Evolutionary conservation across 2,888 invertebrate genomes (phyloP).

Genomic region (Agrilus biguttatus): DNA sequence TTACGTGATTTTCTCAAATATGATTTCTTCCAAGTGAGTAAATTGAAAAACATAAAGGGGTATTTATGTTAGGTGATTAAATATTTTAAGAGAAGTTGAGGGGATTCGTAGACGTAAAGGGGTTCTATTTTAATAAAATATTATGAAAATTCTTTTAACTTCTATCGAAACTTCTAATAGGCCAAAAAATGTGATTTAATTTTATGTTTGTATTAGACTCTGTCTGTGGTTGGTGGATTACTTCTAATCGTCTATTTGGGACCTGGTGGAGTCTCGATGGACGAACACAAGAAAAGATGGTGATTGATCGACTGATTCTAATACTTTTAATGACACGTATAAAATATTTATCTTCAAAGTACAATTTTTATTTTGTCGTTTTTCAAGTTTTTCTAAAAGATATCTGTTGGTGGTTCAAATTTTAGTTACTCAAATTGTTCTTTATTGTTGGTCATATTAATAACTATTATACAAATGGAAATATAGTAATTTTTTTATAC

Average conservation of each 20-base stretch:
- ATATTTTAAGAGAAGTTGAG: background rate
- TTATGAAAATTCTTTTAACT: background rate
- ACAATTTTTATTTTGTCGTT: constrained; percentile 2
- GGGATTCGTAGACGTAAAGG: too few relatives aligned
- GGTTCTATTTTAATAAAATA: background rate
- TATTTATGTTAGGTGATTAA: background rate
- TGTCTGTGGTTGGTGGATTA: constrained; percentile 96
- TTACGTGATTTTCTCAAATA: constrained; percentile 99
- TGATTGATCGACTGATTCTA: constrained; percentile 30
- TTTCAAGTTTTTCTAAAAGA: background rate
- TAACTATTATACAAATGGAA: too few relatives aligned
- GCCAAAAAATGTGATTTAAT: constrained; percentile 2
- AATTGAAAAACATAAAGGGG: background rate
- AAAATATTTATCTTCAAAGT: background rate
- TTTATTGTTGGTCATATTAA: too few relatives aligned
- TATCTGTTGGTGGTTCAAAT: too few relatives aligned
- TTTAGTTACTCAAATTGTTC: too few relatives aligned
- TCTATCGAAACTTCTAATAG: background rate
- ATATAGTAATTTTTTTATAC: too few relatives aligned
- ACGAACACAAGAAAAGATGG: constrained; percentile 99
- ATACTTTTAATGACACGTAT: too few relatives aligned
- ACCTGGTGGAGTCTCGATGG: constrained; percentile 98
- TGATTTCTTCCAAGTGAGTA: constrained; percentile 95
- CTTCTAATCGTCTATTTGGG: constrained; percentile 96
- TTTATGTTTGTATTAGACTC: constrained; percentile 58